Base-by-base conservation (phyloP, 2,888 invertebrate genomes). In the Lacanobia oleracea region DNA sequence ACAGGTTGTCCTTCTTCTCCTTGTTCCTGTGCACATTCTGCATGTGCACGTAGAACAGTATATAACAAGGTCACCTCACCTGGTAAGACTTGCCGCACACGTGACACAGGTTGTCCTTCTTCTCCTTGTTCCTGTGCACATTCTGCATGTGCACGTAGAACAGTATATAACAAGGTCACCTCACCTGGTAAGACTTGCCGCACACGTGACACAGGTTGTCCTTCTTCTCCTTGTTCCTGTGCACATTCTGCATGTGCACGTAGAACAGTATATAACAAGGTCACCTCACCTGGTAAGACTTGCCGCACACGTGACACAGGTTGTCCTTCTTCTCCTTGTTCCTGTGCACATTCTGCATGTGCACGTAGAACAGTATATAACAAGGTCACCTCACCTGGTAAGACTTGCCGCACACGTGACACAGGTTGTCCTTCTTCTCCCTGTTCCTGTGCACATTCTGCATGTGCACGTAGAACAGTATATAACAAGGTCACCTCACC, bases 1-100 rank as follows among this genome's bases (percentile, higher is more conserved):
- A 96, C 2, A 96, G 87, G 73, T 96, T 95, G 56, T 94, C 93
- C 65, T 92, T 93, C 74, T 90, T 90, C 79, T 93, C 93, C 67
- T 92, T 93, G 51, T 92, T 89, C 0, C 88, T 77, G 75, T 95
- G 96, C 0, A 95, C 4, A 5, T 33, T 33, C 33, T 33, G 33
- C 78, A 91, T 74, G 33, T 33, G 33, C 33, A 33, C 33, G 33
- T 33, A 33, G 33, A 33, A 33, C 33, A 33, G 33, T 33, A 33
- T 33, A 6, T 33, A 33, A 33, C 33, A 33, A 33, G 33, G 33
- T 33, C 33, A 33, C 43, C 60, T 77, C 14, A 95, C 96, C 92
- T 94, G 95, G 69, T 95, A 96, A 0, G 93, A 93, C 83, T 95
- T 95, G 21, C 95, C 95, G 88, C 95, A 96, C 1, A 95, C 95